Evolutionary conservation across 2,888 invertebrate genomes (phyloP).

Genomic region (Leucozona laternaria): DNA sequence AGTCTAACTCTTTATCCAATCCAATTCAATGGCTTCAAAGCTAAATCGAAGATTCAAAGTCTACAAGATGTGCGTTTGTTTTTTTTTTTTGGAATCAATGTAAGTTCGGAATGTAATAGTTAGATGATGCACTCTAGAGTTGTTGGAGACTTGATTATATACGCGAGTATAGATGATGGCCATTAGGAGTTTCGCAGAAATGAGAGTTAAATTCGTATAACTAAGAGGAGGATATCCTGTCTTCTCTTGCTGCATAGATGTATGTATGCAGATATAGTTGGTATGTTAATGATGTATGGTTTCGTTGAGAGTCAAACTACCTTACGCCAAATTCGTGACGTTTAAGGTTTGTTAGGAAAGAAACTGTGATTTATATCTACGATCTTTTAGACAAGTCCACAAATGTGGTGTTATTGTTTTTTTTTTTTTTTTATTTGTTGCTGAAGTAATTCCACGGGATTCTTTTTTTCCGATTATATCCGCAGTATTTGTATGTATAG

Average conservation of each 20-base stretch:
- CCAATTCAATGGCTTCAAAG: constrained; percentile 6
- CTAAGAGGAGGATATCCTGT: constrained; percentile 64
- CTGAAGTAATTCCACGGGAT: not conserved
- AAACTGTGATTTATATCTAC: constrained; percentile 69
- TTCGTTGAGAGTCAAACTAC: constrained; percentile 13
- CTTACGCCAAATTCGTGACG: constrained; percentile 73
- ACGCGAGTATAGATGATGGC: constrained; percentile 10
- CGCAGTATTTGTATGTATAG: too few species aligned
- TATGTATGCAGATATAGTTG: constrained; percentile 3
- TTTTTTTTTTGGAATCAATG: constrained; percentile 51
- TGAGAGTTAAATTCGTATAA: constrained; percentile 59
- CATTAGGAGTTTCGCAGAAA: constrained; percentile 74
- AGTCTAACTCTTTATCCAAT: constrained; percentile 23
- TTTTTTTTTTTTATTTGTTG: not conserved
- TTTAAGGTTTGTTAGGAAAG: constrained; percentile 61
- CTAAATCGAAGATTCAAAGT: constrained; percentile 40
- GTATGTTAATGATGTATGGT: constrained; percentile 73
- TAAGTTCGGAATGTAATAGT: constrained; percentile 67
- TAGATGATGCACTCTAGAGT: not conserved
- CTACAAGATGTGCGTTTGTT: constrained; percentile 71
- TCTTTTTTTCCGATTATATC: not conserved
- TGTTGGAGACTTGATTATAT: constrained; percentile 8
- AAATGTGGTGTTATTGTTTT: constrained; percentile 24
- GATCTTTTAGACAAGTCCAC: constrained; percentile 47
- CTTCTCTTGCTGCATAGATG: not conserved